phyloP scores from a whole-genome alignment of 2,113 vertebrate species.

The Daboia siamensis region DNA sequence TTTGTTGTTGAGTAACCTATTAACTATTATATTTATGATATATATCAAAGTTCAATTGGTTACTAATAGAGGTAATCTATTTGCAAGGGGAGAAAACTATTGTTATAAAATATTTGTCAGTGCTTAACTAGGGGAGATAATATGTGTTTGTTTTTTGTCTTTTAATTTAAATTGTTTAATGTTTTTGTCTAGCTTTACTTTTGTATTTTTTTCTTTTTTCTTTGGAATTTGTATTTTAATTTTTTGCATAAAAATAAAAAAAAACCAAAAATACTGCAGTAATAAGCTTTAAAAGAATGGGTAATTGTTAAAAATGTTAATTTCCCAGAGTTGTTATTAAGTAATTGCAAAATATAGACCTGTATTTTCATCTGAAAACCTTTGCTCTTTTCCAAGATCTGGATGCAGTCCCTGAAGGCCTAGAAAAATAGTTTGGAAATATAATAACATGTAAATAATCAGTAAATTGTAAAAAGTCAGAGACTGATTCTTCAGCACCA shows the following conservation, averaged over 20 bases:
- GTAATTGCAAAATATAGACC: background rate
- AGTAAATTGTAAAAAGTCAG: background rate
- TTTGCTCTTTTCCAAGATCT: background rate
- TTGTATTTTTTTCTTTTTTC: no score
- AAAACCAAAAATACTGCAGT: no score
- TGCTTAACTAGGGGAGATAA: no score
- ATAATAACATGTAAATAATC: background rate
- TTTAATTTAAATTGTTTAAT: no score
- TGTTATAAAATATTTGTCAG: background rate
- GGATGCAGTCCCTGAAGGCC: background rate
- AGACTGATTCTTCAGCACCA: background rate
- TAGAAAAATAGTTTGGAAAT: background rate
- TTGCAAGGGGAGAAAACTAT: background rate
- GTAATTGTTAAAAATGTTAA: background rate
- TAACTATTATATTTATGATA: no score
- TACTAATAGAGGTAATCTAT: background rate
- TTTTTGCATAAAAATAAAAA: no score
- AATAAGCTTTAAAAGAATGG: background rate
- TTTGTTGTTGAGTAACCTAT: background rate
- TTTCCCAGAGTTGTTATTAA: background rate
- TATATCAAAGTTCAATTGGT: no score
- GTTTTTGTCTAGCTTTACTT: no score
- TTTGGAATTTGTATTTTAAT: no score
- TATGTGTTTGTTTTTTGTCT: no score
- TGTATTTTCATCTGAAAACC: background rate